phyloP scores from a whole-genome alignment of 2,113 vertebrate species.

The Chionomys nivalis region DNA sequence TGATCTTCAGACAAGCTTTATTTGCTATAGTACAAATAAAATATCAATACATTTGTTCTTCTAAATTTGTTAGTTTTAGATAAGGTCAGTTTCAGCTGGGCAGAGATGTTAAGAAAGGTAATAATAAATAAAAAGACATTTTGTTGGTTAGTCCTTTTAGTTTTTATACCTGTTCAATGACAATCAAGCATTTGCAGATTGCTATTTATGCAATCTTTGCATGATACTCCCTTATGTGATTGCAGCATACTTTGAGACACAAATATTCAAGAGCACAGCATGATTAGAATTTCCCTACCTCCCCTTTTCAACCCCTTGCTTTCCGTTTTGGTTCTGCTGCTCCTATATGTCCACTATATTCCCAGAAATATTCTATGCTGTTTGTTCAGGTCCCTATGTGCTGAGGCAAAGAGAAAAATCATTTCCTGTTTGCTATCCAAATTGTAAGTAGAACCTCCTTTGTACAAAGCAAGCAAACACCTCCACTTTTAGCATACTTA shows the following conservation, averaged over 20 bases:
- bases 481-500: background rate
- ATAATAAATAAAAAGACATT: background rate
- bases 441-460: background rate
- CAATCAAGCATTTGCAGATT: background rate
- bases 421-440: background rate
- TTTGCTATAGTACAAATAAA: no score
- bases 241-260: background rate
- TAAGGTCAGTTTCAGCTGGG: background rate
- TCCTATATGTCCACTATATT: background rate
- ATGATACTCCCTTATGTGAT: background rate
- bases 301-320: background rate
- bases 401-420: background rate
- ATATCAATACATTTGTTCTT: background rate
- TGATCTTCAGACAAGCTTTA: no score
- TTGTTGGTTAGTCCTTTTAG: background rate
- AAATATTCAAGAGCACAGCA: background rate
- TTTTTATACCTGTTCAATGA: background rate
- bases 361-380: background rate
- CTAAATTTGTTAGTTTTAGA: background rate
- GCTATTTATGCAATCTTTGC: background rate
- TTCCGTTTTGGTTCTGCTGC: background rate
- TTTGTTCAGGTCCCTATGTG: background rate
- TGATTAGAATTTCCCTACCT: background rate
- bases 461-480: background rate
- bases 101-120: background rate